Evolutionary conservation across 1,140 invertebrate genomes (phyloP), one percentile per base, ranked within the genome.

Genomic region (Anastrepha obliqua): DNA sequence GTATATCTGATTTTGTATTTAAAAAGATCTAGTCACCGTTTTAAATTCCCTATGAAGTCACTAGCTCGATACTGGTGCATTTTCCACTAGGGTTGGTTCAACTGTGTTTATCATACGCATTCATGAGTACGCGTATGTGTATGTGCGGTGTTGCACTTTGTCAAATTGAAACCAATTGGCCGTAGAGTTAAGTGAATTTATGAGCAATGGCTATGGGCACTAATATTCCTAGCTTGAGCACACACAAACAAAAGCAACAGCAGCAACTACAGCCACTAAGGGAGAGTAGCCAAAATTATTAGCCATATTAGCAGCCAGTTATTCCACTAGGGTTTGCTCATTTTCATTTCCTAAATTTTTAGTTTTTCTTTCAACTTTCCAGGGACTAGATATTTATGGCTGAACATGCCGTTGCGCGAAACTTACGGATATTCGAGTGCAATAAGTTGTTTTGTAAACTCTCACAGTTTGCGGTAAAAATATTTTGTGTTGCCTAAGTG

Each of bases 91-190:
- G 29, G 29, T 29, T 29, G 29, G 29, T 29, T 29, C 29, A 29
- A 29, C 29, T 29, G 29, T 29, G 29, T 29, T 29, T 29, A 29
- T 29, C 29, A 29, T 29, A 29, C 29, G 29, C 29, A 29, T 29
- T 29, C 29, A 8, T 6, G 67, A 39, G 9, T 59, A n/a, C 42
- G n/a, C 15, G n/a, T 60, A 3, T 58, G 47, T 58, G 51, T 59
- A n/a, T 58, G 55, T 85, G 17, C 11, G 81, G 58, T 60, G 81
- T 85, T 92, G 91, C 91, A 92, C 90, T 92, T 92, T 90, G 90
- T 90, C 92, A 91, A 90, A 92, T 92, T 92, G 91, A 91, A 92
- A 89, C 89, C 91, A 92, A 92, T 92, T 92, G 91, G 90, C 89
- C 91, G 89, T 92, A 90, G 88, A 89, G 78, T 87, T 90, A 86